Evolutionary conservation across 1,140 invertebrate species (phyloP).

Genomic region (Eufriesea mexicana): DNA sequence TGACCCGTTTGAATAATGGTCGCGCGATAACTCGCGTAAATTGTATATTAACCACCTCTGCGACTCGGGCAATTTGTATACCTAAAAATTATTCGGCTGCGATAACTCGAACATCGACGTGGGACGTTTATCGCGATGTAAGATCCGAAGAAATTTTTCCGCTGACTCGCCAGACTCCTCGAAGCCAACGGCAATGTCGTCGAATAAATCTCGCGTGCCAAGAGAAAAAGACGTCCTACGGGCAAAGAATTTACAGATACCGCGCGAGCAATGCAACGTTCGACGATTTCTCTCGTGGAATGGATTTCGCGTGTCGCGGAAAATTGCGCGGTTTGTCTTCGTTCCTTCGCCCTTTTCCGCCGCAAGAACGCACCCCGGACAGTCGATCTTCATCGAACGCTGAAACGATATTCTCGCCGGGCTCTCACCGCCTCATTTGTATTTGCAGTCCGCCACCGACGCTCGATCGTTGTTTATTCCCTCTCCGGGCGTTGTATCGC

Average conservation of each 20-base stretch:
- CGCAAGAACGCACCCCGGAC: background rate
- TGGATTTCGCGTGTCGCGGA: constrained; percentile 32
- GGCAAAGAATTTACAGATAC: background rate
- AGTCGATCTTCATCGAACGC: constrained; percentile 32
- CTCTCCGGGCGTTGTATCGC: background rate
- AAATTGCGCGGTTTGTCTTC: constrained; percentile 24
- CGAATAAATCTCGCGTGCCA: constrained; percentile 18
- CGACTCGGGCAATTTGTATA: background rate
- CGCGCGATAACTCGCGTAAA: background rate
- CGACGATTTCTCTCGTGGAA: constrained; percentile 22
- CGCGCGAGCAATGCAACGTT: background rate
- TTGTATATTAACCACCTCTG: background rate
- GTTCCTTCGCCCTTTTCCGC: background rate
- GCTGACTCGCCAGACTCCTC: background rate
- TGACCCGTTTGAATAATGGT: background rate
- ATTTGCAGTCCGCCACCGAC: background rate
- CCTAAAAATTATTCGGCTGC: background rate
- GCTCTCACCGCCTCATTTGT: background rate
- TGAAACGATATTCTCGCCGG: background rate
- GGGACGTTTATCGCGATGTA: background rate
- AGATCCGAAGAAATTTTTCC: background rate
- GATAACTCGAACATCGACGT: background rate
- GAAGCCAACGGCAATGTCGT: background rate
- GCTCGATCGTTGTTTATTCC: background rate
- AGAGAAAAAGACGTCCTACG: background rate